Percentiles rank a stretch among this genome's conserved stretches.
These are phyloP conservation scores for Saccostrea cuccullata DNA, from an alignment of 1,140 invertebrate species.

Conservation along the genomic window DNA sequence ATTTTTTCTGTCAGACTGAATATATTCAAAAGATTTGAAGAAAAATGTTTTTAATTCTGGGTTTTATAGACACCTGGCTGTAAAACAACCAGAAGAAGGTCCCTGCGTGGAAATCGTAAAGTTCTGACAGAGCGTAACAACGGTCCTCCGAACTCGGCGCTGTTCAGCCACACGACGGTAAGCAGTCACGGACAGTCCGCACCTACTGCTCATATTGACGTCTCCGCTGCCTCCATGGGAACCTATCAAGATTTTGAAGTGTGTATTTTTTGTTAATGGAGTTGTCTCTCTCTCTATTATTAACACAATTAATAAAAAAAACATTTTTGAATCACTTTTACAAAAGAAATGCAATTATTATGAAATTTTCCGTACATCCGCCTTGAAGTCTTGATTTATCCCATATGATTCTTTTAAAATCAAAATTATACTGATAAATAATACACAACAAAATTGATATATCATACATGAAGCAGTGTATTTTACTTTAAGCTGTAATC, in stretches of 20 bases:
- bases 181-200: slow-evolving; percentile 57
- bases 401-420: neutral
- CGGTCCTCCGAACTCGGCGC: slow-evolving; percentile 45
- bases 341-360: neutral
- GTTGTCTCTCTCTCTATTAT: neutral
- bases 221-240: slow-evolving; percentile 59
- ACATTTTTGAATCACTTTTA: neutral
- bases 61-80: slow-evolving; percentile 56
- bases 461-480: neutral
- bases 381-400: slow-evolving; percentile 21
- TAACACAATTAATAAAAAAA: neutral
- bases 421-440: neutral
- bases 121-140: slow-evolving; percentile 58
- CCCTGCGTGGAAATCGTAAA: slow-evolving; percentile 59
- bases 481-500: neutral
- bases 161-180: slow-evolving; percentile 70
- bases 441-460: neutral
- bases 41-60: neutral
- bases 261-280: slow-evolving; percentile 55
- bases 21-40: neutral
- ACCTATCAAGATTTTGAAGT: slow-evolving; percentile 72
- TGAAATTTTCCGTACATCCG: neutral
- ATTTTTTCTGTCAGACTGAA: neutral
- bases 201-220: slow-evolving; percentile 43
- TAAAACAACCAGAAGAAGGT: slow-evolving; percentile 56